Evolutionary conservation across 2,113 vertebrate genomes (phyloP).

Genomic region (Eulemur macaco): DNA sequence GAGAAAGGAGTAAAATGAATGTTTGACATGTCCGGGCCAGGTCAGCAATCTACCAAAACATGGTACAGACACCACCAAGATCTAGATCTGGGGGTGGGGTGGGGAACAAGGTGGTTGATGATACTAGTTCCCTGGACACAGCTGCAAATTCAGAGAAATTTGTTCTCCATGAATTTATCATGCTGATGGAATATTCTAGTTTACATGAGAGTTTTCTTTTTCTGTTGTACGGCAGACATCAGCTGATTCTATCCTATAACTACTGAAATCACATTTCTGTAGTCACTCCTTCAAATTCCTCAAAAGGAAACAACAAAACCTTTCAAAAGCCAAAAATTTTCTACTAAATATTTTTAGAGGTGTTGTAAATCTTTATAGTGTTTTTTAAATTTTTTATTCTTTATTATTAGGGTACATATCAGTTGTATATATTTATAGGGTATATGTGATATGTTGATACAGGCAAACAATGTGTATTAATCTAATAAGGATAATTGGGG

Average conservation of each 20-base stretch:
- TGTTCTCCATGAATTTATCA: neutral
- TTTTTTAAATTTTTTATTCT: too few relatives aligned
- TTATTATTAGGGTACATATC: too few relatives aligned
- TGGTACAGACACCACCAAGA: neutral
- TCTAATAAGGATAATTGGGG: too few relatives aligned
- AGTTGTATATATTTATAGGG: too few relatives aligned
- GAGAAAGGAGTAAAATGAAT: neutral
- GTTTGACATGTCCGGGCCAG: neutral
- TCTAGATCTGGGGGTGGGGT: neutral
- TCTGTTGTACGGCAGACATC: neutral
- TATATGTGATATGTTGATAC: too few relatives aligned
- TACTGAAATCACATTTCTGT: neutral
- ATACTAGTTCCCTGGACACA: neutral
- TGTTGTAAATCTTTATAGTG: too few relatives aligned
- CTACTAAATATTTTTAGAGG: neutral
- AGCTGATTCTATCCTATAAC: neutral
- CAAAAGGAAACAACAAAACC: neutral
- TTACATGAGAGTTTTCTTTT: neutral
- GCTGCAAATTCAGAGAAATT: neutral
- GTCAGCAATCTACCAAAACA: neutral
- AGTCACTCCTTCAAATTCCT: neutral
- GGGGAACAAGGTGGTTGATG: neutral
- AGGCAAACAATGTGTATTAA: too few relatives aligned
- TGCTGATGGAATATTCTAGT: neutral
- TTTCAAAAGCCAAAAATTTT: neutral